Evolutionary conservation across 1,140 invertebrate genomes (phyloP).

Genomic region (Diorhabda sublineata): DNA sequence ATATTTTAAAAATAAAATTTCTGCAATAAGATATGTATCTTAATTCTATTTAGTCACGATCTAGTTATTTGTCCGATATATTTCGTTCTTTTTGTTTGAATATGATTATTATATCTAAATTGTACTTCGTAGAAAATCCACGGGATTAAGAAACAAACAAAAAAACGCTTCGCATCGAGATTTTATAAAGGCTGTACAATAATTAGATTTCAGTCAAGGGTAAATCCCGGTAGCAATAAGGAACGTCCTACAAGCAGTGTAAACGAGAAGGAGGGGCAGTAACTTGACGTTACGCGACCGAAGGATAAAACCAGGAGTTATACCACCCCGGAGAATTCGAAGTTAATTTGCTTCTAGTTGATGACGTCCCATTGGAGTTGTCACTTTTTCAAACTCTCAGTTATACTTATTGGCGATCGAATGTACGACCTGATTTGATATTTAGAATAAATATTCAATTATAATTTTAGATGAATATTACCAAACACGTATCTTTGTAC

Average conservation of each 20-base stretch:
- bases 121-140: too few species aligned
- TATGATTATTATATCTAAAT: too few species aligned
- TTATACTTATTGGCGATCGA: slow-evolving; percentile 11
- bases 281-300: slow-evolving; percentile 23
- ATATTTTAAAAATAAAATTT: too few species aligned
- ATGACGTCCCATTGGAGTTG: slow-evolving; percentile 38
- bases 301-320: slow-evolving; percentile 43
- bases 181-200: slow-evolving; percentile 13
- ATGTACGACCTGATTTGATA: not conserved
- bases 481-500: too few species aligned
- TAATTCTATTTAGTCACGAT: too few species aligned
- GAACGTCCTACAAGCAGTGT: slow-evolving; percentile 4
- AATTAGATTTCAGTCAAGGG: slow-evolving; percentile 18
- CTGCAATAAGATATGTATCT: too few species aligned
- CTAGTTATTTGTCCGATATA: too few species aligned
- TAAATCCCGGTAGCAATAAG: slow-evolving; percentile 14
- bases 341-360: slow-evolving; percentile 43
- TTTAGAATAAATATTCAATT: not conserved
- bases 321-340: slow-evolving; percentile 35
- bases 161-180: slow-evolving; percentile 5
- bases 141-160: not conserved
- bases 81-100: too few species aligned
- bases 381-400: slow-evolving; percentile 11
- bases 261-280: slow-evolving; percentile 16
- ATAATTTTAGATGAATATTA: too few species aligned